phyloP scores from a whole-genome alignment of 2,888 invertebrate species.

The Scaptomyza tumidula region DNA sequence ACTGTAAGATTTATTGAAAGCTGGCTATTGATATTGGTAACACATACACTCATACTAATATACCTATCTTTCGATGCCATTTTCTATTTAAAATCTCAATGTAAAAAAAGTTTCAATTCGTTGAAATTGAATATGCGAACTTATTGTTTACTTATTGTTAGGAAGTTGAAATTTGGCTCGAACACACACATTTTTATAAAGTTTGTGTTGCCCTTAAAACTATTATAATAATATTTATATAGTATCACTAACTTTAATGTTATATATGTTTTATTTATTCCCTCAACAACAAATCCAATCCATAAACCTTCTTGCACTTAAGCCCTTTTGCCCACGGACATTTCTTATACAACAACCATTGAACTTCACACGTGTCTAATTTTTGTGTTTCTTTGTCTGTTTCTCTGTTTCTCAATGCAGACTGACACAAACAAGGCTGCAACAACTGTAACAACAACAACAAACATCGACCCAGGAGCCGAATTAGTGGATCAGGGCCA shows the following conservation, averaged over 20 bases:
- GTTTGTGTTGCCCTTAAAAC: not conserved
- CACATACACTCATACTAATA: not conserved
- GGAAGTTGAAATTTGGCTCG: not conserved
- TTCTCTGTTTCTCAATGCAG: conserved; percentile 40
- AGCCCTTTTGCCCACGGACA: not conserved
- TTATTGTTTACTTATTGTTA: not conserved
- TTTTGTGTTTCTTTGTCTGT: conserved; percentile 46
- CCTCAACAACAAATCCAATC: not conserved
- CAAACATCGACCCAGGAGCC: conserved; percentile 50
- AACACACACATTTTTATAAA: not conserved
- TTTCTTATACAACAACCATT: conserved; percentile 5
- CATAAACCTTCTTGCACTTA: not conserved
- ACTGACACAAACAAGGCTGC: conserved; percentile 65
- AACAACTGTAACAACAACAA: conserved; percentile 34
- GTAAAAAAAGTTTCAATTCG: not conserved
- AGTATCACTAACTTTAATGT: too few species aligned
- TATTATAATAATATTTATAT: too few species aligned
- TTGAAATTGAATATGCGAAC: not conserved
- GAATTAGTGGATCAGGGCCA: conserved; percentile 69
- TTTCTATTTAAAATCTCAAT: not conserved
- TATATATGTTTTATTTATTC: too few species aligned
- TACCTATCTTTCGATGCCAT: not conserved
- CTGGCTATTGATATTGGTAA: not conserved
- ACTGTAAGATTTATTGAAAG: not conserved
- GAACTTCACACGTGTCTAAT: conserved; percentile 69